These are phyloP conservation scores for Psephotus haematonotus DNA, from an alignment of 2,113 vertebrate species.

Conservation along the genomic window DNA sequence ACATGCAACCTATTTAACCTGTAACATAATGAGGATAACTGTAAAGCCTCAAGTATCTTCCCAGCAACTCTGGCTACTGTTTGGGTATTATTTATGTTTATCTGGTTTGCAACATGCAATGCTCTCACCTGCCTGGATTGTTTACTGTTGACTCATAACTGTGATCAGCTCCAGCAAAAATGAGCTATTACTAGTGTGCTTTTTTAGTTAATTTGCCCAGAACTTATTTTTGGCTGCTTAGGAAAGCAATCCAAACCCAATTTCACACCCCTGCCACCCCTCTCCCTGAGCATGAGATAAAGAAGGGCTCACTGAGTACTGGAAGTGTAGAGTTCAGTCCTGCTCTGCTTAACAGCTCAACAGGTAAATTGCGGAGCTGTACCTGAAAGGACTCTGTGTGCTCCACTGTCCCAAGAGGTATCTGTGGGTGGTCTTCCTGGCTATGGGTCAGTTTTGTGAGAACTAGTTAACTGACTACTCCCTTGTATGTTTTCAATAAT, in stretches of 20 bases:
- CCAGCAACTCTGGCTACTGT: conserved; percentile 12
- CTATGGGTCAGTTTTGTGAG: not conserved
- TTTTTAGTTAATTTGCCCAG: not conserved
- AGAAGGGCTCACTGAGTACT: not conserved
- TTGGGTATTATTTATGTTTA: not conserved
- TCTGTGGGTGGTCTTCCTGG: not conserved
- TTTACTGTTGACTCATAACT: not conserved
- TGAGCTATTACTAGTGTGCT: not conserved
- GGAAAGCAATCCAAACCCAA: not conserved
- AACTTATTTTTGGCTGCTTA: not conserved
- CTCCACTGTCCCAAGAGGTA: not conserved
- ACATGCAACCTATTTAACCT: conserved; percentile 35
- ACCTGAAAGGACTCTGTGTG: not conserved
- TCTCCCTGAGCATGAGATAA: not conserved
- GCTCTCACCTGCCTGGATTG: not conserved
- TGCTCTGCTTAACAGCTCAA: not conserved
- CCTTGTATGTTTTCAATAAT: not conserved
- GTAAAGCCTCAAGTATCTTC: not conserved
- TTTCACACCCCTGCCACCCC: not conserved
- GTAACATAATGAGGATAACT: conserved; percentile 41
- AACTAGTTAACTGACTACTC: not conserved
- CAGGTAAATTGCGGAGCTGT: not conserved
- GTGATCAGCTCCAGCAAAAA: not conserved
- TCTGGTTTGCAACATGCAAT: not conserved
- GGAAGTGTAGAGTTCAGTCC: not conserved